Conservation (phyloP, 1,140 invertebrate species). For the Diploscapter pachys region DNA sequence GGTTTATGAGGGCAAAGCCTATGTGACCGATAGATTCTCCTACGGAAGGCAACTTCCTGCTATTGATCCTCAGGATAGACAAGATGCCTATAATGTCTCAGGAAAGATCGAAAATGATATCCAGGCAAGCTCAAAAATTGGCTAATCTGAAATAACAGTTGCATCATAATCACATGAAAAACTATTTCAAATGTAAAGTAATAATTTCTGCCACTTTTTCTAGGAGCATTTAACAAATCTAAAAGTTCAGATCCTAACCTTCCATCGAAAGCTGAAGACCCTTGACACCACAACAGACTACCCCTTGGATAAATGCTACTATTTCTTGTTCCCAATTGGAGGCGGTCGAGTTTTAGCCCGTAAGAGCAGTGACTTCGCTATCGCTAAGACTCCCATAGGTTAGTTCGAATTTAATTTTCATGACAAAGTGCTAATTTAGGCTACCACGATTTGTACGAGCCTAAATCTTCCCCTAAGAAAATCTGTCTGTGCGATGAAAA, state of each 20-base stretch:
- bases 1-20: constrained; percentile 43
- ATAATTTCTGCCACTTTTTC: background rate
- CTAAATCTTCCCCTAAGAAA: constrained; percentile 32
- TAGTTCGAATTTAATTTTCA: no score
- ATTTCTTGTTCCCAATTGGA: constrained; percentile 55
- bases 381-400: constrained; percentile 54
- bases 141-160: no score
- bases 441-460: constrained; percentile 38
- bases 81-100: constrained; percentile 52
- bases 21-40: constrained; percentile 53
- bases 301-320: constrained; percentile 50
- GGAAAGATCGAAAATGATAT: constrained; percentile 51
- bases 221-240: background rate
- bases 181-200: no score
- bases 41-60: constrained; percentile 53
- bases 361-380: constrained; percentile 49
- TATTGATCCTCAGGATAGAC: constrained; percentile 54
- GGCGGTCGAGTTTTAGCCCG: constrained; percentile 55
- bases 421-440: no score
- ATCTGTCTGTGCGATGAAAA: constrained; percentile 52
- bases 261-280: constrained; percentile 49
- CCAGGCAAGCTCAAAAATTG: constrained; percentile 34
- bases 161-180: no score
- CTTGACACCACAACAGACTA: constrained; percentile 50
- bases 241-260: constrained; percentile 47